Evolutionary conservation across 2,888 invertebrate genomes (phyloP), one percentile per base, ranked within the genome.

Genomic region (Patella depressa): DNA sequence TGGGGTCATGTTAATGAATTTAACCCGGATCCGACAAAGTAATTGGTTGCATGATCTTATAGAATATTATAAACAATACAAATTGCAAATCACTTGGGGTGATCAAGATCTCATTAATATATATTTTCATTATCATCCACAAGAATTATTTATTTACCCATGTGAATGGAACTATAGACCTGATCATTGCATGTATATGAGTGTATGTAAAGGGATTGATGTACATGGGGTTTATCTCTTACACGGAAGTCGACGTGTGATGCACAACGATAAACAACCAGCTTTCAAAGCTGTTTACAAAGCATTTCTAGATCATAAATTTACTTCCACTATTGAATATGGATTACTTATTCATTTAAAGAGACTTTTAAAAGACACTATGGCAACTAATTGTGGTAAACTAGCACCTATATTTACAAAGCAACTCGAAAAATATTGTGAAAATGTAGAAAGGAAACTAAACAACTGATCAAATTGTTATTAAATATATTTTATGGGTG

Each of bases 1-100:
- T 0, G 98, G 98, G 59, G 97, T 98, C 0, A 98, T 98, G 98
- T 92, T 98, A 74, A 98, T 98, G 98, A 98, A 98, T 92, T 93
- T 98, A 75, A 97, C 97, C 0, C 94, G 96, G 88, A 96, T 98
- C 96, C 93, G 98, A 80, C 92, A 93, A 53, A 96, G 97, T 87
- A 94, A 95, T 53, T 98, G 98, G 97, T 94, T 95, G 79, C 94
- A 95, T 80, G 95, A 96, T 90, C 94, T 98, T 53, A 93, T 95
- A 82, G 95, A 96, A 4, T 95, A 97, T 84, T 96, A 96, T 92
- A 94, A 95, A 83, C 95, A 96, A 90, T 98, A 96, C 92, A 95
- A 95, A 89, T 91, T 95, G 17, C 85, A 85, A 78, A 96, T 98
- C 80, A 97, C 97, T 0, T 98, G 97, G 97, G 98, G 98, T n/a